Evolutionary conservation across 1,140 invertebrate species (phyloP).

Genomic region (Lordiphosa stackelbergi): DNA sequence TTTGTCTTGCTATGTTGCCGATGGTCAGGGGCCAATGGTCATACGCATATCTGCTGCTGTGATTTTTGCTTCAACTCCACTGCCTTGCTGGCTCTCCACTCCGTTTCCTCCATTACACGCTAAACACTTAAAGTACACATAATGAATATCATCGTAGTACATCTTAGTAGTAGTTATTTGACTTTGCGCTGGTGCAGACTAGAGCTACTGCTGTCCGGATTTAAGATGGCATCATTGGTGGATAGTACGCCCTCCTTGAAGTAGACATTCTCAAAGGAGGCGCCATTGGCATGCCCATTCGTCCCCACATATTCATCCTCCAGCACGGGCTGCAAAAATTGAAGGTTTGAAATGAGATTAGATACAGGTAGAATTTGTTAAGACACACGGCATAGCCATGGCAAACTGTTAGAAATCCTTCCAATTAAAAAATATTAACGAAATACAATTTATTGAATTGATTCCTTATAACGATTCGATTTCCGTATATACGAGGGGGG

Average conservation of each 20-base stretch:
- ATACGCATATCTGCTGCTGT: conserved; percentile 24
- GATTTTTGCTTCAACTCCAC: conserved; percentile 18
- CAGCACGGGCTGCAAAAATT: conserved; percentile 77
- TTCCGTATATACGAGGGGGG: too few species aligned
- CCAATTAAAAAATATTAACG: too few species aligned
- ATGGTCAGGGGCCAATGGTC: conserved; percentile 26
- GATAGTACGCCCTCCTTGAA: conserved; percentile 70
- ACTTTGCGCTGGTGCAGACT: conserved; percentile 77
- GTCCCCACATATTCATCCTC: conserved; percentile 73
- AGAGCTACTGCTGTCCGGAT: conserved; percentile 77
- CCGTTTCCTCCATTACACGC: conserved; percentile 46
- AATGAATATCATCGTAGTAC: conserved; percentile 72
- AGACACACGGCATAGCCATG: too few species aligned
- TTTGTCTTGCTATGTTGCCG: conserved; percentile 17
- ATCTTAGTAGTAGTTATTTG: conserved; percentile 75
- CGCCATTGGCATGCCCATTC: conserved; percentile 49
- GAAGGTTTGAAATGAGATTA: background rate
- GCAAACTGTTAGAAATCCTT: too few species aligned
- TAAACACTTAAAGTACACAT: conserved; percentile 67
- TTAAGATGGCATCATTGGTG: conserved; percentile 70
- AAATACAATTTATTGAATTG: too few species aligned
- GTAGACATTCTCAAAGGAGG: conserved; percentile 43
- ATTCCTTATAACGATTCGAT: too few species aligned
- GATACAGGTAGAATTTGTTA: too few species aligned
- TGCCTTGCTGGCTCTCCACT: conserved; percentile 33